Evolutionary conservation across 2,888 invertebrate species (phyloP).

Genomic region (Pilophorus perplexus): DNA sequence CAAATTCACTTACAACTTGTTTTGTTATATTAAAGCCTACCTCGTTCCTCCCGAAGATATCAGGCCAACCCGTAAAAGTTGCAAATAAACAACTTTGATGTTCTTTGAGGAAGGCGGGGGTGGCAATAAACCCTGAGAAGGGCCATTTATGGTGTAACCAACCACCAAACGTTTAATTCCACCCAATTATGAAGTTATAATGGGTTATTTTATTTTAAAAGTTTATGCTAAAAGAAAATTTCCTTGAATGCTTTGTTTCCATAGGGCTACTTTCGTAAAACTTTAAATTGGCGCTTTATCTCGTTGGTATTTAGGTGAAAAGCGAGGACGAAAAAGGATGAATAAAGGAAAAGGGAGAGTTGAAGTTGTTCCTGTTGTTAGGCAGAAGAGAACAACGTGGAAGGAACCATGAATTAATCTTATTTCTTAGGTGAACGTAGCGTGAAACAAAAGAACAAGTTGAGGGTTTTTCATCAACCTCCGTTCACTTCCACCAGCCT

Average conservation of each 20-base stretch:
- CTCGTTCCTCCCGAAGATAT: too few species aligned
- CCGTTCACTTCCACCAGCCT: too few species aligned
- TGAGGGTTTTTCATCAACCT: too few species aligned
- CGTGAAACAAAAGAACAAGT: too few species aligned
- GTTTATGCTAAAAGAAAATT: conserved; percentile 1
- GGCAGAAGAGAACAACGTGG: background rate
- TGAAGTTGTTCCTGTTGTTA: background rate
- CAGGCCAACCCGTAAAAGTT: conserved; percentile 1
- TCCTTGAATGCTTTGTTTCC: background rate
- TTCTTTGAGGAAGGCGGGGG: background rate
- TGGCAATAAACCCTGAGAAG: background rate
- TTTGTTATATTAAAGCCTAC: too few species aligned
- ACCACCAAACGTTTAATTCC: conserved; percentile 1
- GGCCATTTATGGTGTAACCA: background rate
- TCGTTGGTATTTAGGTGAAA: background rate
- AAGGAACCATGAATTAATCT: background rate
- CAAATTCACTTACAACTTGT: too few species aligned
- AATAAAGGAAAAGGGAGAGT: background rate
- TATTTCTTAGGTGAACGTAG: background rate
- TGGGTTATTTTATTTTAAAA: conserved; percentile 6
- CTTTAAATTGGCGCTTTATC: background rate
- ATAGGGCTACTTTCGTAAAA: background rate
- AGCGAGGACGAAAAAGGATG: background rate
- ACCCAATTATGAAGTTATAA: conserved; percentile 13
- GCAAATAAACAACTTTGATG: background rate